phyloP scores from a whole-genome alignment of 2,797 vertebrate species.

The Sternotherus odoratus region DNA sequence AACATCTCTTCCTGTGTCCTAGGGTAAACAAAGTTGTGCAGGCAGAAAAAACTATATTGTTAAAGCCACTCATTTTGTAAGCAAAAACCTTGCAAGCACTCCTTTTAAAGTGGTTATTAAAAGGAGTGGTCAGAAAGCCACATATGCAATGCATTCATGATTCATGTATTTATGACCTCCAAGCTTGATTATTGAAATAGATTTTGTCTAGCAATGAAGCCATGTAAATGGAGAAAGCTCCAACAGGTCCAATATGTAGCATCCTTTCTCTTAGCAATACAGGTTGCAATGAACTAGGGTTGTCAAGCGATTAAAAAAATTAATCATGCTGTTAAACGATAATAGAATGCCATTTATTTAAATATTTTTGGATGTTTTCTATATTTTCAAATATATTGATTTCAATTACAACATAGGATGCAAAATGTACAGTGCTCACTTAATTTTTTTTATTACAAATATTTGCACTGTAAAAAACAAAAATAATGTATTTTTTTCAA shows the following conservation, averaged over 20 bases:
- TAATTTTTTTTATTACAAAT: no score
- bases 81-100: background rate
- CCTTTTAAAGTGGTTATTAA: background rate
- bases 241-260: constrained; percentile 1
- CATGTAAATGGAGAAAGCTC: background rate
- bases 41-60: background rate
- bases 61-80: background rate
- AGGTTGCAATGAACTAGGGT: background rate
- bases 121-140: background rate
- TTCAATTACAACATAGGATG: no score
- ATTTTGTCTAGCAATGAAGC: constrained; percentile 31
- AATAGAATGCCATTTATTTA: no score
- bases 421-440: no score
- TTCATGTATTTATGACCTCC: constrained; percentile 40
- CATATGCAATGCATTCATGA: constrained; percentile 3
- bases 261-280: constrained; percentile 39
- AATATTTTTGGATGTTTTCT: no score
- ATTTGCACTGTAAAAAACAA: no score
- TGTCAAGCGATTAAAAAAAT: no score
- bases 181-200: background rate
- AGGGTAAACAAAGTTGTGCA: background rate
- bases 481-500: no score
- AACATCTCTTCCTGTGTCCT: background rate
- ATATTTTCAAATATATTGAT: no score
- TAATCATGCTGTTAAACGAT: no score